phyloP scores from a whole-genome alignment of 2,888 invertebrate species.

The Agrochola lota region DNA sequence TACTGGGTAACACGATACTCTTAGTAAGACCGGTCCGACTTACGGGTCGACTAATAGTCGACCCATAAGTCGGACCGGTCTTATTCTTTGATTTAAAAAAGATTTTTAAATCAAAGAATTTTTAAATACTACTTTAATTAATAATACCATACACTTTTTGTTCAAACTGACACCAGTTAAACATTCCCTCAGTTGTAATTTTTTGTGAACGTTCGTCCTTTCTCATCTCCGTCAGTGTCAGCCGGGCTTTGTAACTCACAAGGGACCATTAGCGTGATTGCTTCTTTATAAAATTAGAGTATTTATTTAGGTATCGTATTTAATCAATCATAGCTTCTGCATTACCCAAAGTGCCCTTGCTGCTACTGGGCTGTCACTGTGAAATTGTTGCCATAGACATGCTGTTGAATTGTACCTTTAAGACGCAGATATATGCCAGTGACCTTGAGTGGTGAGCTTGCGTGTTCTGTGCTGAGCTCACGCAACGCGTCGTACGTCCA shows the following conservation, averaged over 20 bases:
- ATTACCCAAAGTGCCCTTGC: not conserved
- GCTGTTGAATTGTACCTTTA: not conserved
- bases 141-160: not conserved
- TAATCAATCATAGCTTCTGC: not conserved
- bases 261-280: conserved; percentile 40
- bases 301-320: not conserved
- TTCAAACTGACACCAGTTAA: not conserved
- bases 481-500: too few species aligned
- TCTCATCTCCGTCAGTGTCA: conserved; percentile 2
- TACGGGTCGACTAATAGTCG: too few species aligned
- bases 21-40: too few species aligned
- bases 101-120: not conserved
- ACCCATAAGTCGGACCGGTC: too few species aligned
- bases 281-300: conserved; percentile 8
- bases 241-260: conserved; percentile 8
- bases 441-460: too few species aligned
- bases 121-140: not conserved
- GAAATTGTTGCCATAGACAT: not conserved
- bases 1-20: too few species aligned
- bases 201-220: conserved; percentile 24
- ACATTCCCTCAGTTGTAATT: not conserved
- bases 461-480: too few species aligned
- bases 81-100: too few species aligned
- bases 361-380: not conserved
- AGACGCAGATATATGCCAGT: too few species aligned